Evolutionary conservation across 2,113 vertebrate genomes (phyloP).

Genomic region (Ciconia maguari): DNA sequence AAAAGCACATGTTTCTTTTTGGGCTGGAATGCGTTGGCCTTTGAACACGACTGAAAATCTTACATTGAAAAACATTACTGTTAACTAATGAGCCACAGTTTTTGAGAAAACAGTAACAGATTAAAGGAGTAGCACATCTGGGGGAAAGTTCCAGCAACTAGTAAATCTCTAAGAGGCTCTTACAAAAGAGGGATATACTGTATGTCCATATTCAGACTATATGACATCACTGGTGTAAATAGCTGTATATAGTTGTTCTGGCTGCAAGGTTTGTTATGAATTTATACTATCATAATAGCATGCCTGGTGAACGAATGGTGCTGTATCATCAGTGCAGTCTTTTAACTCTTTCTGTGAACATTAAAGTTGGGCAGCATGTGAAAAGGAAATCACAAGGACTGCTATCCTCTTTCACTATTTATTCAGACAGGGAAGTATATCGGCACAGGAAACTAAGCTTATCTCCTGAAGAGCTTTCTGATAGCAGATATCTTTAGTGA

Average conservation of each 20-base stretch:
- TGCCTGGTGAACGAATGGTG: not conserved
- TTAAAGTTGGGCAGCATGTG: not conserved
- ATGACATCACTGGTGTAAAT: not conserved
- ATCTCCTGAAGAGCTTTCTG: not conserved
- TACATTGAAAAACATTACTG: not conserved
- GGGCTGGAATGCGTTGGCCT: not conserved
- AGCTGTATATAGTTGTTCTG: not conserved
- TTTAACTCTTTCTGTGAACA: not conserved
- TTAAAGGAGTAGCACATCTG: not conserved
- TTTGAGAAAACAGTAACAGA: not conserved
- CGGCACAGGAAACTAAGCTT: not conserved
- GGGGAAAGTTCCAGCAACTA: not conserved
- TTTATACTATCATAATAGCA: not conserved
- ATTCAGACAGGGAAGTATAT: not conserved
- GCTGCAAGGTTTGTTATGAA: not conserved
- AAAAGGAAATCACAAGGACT: not conserved
- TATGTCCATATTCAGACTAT: not conserved
- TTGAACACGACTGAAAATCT: constrained; percentile 10
- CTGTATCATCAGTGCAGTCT: not conserved
- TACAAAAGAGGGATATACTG: not conserved
- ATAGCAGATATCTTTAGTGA: not conserved
- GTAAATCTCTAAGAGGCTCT: not conserved
- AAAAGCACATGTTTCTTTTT: not conserved
- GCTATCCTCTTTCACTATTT: not conserved
- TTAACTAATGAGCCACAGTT: not conserved